Base-by-base conservation (phyloP, 2,797 vertebrate genomes). In the Bradypus variegatus region DNA sequence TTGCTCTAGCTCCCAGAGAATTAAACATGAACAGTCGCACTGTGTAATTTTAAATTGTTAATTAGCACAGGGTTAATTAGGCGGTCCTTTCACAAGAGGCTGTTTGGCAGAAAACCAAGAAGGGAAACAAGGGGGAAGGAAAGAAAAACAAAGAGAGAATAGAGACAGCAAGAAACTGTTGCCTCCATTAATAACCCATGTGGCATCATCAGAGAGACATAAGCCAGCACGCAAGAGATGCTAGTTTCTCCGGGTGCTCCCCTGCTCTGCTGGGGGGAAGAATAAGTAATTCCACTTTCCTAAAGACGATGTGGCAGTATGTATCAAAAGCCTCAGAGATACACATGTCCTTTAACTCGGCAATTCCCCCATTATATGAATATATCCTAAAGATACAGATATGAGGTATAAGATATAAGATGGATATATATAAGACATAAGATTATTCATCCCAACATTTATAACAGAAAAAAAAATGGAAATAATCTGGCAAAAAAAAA, bases 61-160 rank as follows among this genome's bases (percentile, higher is more conserved):
- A 99, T 99, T 99, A 99, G 98, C 98, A 98, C 98, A 97, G 98
- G 98, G 98, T 99, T 99, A 99, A 99, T 99, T 99, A 99, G 98
- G 98, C 97, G 95, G 98, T 98, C 98, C 97, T 98, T 97, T 97
- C 97, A 97, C 97, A 97, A 98, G 97, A 97, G 97, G 96, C 96
- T 97, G 96, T 97, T 97, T 98, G 98, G 98, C 97, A 98, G 97
- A 95, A 97, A 97, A 98, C 97, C 98, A 98, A 98, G 97, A 96
- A 96, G 95, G 94, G 95, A 95, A 97, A 97, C 96, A 96, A 97
- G 97, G 97, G 97, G 96, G 97, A 97, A 97, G 95, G 95, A 95
- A 95, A 95, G 93, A 94, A 97, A 98, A 97, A 98, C 97, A 97
- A 97, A 97, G 98, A 97, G 96, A 97, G 96, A 97, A 96, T 64